A percentile compares a stretch with the other conserved stretches of the same genome.
phyloP scores from a whole-genome alignment of 2,113 vertebrate species.

The Anseranas semipalmata region DNA sequence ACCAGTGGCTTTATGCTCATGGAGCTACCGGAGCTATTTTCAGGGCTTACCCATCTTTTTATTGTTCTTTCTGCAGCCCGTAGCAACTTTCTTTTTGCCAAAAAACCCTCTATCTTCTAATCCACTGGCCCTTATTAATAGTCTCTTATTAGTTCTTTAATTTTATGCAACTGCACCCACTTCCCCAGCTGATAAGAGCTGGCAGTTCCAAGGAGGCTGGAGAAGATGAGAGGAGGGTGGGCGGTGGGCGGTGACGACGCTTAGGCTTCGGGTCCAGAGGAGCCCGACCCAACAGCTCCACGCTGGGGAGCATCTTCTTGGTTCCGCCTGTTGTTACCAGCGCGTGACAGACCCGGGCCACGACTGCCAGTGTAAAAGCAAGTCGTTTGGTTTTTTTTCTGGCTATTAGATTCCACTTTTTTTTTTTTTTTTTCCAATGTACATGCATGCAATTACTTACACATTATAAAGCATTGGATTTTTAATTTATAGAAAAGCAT shows the following conservation, averaged over 20 bases:
- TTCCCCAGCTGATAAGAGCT: neutral
- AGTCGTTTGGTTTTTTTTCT: neutral
- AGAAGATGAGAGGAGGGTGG: neutral
- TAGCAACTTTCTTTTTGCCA: neutral
- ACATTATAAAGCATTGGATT: too few species aligned
- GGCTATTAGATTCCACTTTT: neutral
- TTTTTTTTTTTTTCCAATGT: neutral
- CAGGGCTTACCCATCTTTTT: neutral
- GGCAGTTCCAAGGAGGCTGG: neutral
- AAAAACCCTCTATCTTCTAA: neutral
- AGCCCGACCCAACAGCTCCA: neutral
- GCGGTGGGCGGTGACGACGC: neutral
- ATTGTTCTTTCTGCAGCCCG: neutral
- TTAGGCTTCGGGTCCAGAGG: neutral
- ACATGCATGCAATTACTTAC: neutral
- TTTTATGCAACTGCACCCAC: neutral
- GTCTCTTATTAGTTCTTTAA: neutral
- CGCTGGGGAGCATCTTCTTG: neutral
- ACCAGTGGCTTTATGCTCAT: neutral
- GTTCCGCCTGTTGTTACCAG: neutral
- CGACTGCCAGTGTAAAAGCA: neutral
- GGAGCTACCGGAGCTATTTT: neutral
- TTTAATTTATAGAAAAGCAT: neutral
- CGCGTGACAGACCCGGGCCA: neutral
- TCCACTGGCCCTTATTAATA: neutral